Evolutionary conservation across 92 coral and sea anemone genomes (phyloP).

Genomic region (Phenganax stokvisi): DNA sequence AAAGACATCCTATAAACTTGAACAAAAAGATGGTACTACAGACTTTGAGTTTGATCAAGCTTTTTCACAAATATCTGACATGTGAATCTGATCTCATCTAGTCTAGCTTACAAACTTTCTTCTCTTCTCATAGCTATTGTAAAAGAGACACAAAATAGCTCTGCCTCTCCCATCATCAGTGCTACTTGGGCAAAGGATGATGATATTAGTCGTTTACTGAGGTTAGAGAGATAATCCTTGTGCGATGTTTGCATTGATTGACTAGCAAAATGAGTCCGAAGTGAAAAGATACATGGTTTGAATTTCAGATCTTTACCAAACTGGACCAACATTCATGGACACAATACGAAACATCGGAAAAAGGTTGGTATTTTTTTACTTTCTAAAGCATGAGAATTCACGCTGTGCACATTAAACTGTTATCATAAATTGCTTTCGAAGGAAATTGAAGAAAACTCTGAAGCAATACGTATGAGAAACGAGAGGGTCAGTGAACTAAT

Average conservation of each 20-base stretch:
- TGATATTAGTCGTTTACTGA: constrained; percentile 86
- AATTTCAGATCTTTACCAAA: constrained; percentile 74
- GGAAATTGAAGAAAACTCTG: constrained; percentile 88
- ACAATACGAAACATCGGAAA: constrained; percentile 65
- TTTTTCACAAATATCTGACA: not conserved
- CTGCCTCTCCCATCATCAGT: constrained; percentile 72
- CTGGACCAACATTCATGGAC: constrained; percentile 87
- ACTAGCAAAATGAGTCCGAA: not conserved
- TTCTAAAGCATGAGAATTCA: not conserved
- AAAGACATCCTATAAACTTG: not conserved
- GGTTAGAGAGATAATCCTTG: constrained; percentile 42
- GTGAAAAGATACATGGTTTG: not conserved
- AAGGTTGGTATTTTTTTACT: constrained; percentile 53
- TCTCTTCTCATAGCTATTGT: constrained; percentile 24
- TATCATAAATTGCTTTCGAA: constrained; percentile 12
- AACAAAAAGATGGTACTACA: too few relatives aligned
- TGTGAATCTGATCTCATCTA: not conserved
- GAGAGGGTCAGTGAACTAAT: constrained; percentile 57
- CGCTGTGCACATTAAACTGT: not conserved
- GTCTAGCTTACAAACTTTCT: not conserved
- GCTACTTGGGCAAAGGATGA: constrained; percentile 98
- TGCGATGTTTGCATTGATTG: not conserved
- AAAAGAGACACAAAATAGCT: constrained; percentile 17
- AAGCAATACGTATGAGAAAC: constrained; percentile 79
- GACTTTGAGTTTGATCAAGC: too few relatives aligned